Conservation (phyloP, 2,888 invertebrate species). For the Agrochola lota region DNA sequence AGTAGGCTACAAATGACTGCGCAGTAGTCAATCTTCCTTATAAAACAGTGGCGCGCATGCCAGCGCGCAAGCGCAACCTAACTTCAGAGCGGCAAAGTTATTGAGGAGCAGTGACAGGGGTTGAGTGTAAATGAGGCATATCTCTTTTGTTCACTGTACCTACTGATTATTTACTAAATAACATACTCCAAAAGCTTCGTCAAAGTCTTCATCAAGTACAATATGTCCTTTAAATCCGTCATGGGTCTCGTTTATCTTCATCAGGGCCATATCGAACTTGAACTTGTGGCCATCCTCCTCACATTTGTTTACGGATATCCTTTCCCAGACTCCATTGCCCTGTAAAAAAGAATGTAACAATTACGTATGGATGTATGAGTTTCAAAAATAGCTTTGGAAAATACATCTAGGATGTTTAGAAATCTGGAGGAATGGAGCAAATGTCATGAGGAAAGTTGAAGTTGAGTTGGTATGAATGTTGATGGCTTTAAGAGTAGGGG, state of each 20-base stretch:
- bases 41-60: too few relatives aligned
- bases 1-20: too few relatives aligned
- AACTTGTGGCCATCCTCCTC: constrained; percentile 58
- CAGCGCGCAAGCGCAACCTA: too few relatives aligned
- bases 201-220: constrained; percentile 64
- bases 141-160: not conserved
- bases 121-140: too few relatives aligned
- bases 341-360: not conserved
- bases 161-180: not conserved
- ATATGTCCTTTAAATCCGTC: constrained; percentile 73
- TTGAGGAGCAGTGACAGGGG: too few relatives aligned
- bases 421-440: not conserved
- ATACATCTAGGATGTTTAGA: not conserved
- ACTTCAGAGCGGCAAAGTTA: too few relatives aligned
- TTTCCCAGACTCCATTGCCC: constrained; percentile 42
- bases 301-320: constrained; percentile 34
- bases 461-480: not conserved
- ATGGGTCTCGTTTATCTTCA: constrained; percentile 78
- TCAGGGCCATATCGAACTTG: constrained; percentile 65
- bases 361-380: too few relatives aligned
- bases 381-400: not conserved
- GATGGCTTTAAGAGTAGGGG: not conserved
- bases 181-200: constrained; percentile 22
- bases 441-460: too few relatives aligned
- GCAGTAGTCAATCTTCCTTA: too few relatives aligned